Evolutionary conservation across 2,888 invertebrate species (phyloP).

Genomic region (Chrysolina oricalcia): DNA sequence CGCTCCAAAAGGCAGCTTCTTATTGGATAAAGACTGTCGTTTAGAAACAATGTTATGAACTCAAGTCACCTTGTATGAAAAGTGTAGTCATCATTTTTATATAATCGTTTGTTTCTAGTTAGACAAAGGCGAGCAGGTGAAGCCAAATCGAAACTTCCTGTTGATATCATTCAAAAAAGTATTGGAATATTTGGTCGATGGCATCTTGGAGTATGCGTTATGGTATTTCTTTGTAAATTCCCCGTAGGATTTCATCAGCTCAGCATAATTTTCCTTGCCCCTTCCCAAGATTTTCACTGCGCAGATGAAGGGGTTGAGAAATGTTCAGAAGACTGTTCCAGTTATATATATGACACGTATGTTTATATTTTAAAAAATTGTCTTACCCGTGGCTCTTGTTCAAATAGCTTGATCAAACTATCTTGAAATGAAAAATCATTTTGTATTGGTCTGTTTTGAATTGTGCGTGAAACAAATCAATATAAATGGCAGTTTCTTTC

Average conservation of each 20-base stretch:
- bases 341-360: slow-evolving; percentile 61
- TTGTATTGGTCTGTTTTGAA: too few relatives aligned
- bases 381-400: too few relatives aligned
- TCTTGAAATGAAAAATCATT: too few relatives aligned
- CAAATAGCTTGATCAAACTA: too few relatives aligned
- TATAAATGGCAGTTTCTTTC: too few relatives aligned
- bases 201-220: slow-evolving; percentile 4
- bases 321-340: slow-evolving; percentile 74
- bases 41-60: too few relatives aligned
- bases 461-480: too few relatives aligned
- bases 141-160: not conserved
- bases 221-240: slow-evolving; percentile 29
- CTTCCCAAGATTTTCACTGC: slow-evolving; percentile 75
- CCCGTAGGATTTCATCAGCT: slow-evolving; percentile 83
- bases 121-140: not conserved
- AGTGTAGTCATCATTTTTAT: too few relatives aligned
- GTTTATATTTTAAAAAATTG: slow-evolving; percentile 68
- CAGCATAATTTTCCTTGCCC: slow-evolving; percentile 83
- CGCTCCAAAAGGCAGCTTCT: too few relatives aligned
- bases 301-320: slow-evolving; percentile 69
- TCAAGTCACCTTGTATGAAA: too few relatives aligned
- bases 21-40: too few relatives aligned
- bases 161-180: slow-evolving; percentile 17
- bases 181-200: slow-evolving; percentile 23
- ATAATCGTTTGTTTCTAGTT: not conserved